Base-by-base conservation (phyloP, 2,797 vertebrate genomes). In the Geotrypetes seraphini region DNA sequence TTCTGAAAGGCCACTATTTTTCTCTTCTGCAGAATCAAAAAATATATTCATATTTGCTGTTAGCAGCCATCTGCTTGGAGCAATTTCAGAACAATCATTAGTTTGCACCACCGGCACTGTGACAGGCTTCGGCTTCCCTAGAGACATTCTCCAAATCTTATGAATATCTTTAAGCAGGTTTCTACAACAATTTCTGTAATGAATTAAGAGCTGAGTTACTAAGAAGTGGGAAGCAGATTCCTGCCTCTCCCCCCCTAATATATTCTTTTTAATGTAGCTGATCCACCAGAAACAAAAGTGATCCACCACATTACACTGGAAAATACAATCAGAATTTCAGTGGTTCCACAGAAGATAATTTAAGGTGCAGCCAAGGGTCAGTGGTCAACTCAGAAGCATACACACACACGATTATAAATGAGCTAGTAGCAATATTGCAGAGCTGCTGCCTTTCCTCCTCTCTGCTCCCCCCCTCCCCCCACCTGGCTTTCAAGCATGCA, bases 41-140 rank as follows among this genome's bases (percentile, higher is more conserved):
- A 54, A 60, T 58, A 65, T 63, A 69, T 67, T 67, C 67, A 69
- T 67, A 67, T 56, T 39, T 65, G 53, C 44, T 58, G 66, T 61
- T 50, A 59, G 58, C 60, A 50, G 27, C 50, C 66, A 78, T 56
- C 34, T 73, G 55, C 54, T 62, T 57, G 54, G 60, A 44, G 50
- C 47, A 11, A 57, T 57, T 39, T 57, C 57, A 31, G 49, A 61
- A 39, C 36, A 62, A 39, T 61, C 63, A 63, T 61, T 61, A 61
- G 54, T 69, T 42, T 69, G 57, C 55, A 48, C 56, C 61, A 60
- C 66, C 21, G 32, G 51, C 26, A 63, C 12, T 21, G 3, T 48
- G 60, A 50, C 4, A 32, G 55, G 29, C 25, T 66, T 52, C 40
- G 60, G 50, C 2, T 1, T 63, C 42, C 42, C 59, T 34, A 50